A percentile compares a stretch with the other conserved stretches of the same genome.
Conservation (phyloP, 2,797 vertebrate species). For the Catamblyrhynchus diadema region DNA sequence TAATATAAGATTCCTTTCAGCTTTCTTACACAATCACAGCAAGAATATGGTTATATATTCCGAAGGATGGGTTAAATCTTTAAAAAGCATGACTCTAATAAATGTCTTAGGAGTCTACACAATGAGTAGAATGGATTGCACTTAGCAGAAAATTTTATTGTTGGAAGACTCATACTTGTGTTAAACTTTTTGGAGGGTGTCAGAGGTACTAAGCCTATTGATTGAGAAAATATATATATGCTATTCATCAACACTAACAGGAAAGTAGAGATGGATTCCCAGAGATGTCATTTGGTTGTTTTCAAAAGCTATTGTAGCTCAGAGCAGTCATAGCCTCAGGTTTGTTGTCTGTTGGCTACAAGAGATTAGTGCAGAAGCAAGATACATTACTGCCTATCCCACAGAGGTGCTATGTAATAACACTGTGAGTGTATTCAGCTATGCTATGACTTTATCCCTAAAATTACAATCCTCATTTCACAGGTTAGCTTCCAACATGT, state of each 20-base stretch:
- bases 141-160: not conserved
- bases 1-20: not conserved
- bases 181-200: not conserved
- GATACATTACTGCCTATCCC: not conserved
- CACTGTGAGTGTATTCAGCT: not conserved
- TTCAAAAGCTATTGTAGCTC: not conserved
- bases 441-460: not conserved
- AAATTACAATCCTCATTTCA: not conserved
- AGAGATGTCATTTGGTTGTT: not conserved
- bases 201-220: not conserved
- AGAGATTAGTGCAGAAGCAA: not conserved
- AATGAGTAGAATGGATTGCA: not conserved
- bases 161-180: not conserved
- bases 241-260: not conserved
- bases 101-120: not conserved
- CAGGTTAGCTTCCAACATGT: not conserved
- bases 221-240: not conserved
- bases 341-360: not conserved
- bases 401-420: not conserved
- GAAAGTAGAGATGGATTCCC: not conserved
- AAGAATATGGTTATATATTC: not conserved
- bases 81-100: not conserved
- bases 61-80: not conserved
- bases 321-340: not conserved
- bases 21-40: not conserved